phyloP scores from a whole-genome alignment of 2,113 vertebrate genomes.

The Lepisosteus osseus region DNA sequence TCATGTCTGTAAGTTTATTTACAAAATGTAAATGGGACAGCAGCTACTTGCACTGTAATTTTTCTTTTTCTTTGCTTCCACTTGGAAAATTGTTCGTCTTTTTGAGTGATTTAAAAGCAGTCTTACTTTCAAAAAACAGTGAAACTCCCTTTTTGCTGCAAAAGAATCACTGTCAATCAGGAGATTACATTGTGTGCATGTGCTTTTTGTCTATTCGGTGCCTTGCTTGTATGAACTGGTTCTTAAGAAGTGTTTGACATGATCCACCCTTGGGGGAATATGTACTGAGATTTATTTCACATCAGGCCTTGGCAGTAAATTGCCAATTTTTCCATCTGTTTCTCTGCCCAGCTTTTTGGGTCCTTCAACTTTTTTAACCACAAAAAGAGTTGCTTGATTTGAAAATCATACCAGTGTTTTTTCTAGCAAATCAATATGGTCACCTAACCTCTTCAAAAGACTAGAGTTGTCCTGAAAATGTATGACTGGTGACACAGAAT shows the following conservation, averaged over 20 bases:
- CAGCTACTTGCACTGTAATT: too few species aligned
- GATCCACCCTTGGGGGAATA: conserved; percentile 45
- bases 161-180: not conserved
- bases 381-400: conserved; percentile 18
- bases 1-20: too few species aligned
- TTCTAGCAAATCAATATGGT: conserved; percentile 14
- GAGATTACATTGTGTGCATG: conserved; percentile 37
- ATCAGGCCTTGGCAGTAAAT: conserved; percentile 42
- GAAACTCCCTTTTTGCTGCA: not conserved
- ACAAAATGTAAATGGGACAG: too few species aligned
- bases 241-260: conserved; percentile 42
- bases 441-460: conserved; percentile 14
- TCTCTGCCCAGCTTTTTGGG: conserved; percentile 16
- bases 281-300: conserved; percentile 37
- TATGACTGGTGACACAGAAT: conserved; percentile 15
- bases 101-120: too few species aligned
- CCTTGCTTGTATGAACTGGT: conserved; percentile 59
- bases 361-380: conserved; percentile 11
- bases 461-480: conserved; percentile 16
- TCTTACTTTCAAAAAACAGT: not conserved
- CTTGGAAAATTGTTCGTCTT: too few species aligned
- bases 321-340: conserved; percentile 24
- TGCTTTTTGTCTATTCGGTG: conserved; percentile 29
- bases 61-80: too few species aligned
- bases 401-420: conserved; percentile 12